These are phyloP conservation scores for Piezodorus guildinii DNA, from an alignment of 1,140 invertebrate species.

Conservation along the genomic window DNA sequence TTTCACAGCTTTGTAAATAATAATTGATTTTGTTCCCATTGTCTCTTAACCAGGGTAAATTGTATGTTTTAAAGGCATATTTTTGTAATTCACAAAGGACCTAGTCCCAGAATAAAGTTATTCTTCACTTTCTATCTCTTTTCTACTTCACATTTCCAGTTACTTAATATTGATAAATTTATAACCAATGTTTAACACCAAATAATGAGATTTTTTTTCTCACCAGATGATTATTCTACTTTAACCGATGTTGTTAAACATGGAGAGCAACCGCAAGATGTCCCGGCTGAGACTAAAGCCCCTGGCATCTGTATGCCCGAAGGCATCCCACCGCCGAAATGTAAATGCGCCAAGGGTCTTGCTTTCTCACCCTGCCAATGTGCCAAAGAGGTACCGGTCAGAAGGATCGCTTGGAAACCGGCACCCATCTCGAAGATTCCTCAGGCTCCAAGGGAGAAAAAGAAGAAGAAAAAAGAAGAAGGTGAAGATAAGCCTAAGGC, in stretches of 20 bases:
- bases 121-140: too few species aligned
- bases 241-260: conserved; percentile 10
- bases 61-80: too few species aligned
- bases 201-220: too few species aligned
- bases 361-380: not conserved
- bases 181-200: too few species aligned
- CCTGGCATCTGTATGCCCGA: not conserved
- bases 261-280: not conserved
- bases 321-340: not conserved
- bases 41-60: too few species aligned
- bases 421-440: conserved; percentile 18
- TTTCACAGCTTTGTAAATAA: too few species aligned
- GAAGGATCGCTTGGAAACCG: conserved; percentile 10
- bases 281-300: not conserved
- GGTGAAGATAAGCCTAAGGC: conserved; percentile 9
- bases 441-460: not conserved
- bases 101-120: too few species aligned
- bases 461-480: conserved; percentile 17
- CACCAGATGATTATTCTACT: not conserved
- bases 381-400: not conserved
- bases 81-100: too few species aligned
- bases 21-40: too few species aligned
- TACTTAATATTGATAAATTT: too few species aligned
- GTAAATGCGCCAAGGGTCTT: conserved; percentile 3
- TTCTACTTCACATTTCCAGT: too few species aligned